These are phyloP conservation scores for Chrosomus eos DNA, from an alignment of 2,797 vertebrate genomes.

Conservation along the genomic window DNA sequence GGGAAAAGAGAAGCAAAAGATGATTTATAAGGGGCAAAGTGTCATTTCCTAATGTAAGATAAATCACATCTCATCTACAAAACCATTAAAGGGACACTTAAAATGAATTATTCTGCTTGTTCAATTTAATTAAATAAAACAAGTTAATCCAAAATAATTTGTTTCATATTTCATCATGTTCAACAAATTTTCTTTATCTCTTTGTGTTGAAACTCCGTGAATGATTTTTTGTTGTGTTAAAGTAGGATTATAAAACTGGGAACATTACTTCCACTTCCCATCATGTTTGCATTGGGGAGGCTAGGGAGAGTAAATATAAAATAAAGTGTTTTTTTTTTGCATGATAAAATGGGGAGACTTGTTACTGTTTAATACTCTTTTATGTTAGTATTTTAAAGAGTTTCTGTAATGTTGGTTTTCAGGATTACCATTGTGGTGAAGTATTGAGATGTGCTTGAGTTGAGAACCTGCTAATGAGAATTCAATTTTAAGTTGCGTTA, in stretches of 20 bases:
- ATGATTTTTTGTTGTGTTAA: neutral
- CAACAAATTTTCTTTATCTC: neutral
- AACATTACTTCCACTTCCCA: neutral
- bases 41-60: neutral
- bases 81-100: neutral
- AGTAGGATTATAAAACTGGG: neutral
- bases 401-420: neutral
- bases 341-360: neutral
- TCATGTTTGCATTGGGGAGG: neutral
- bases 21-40: neutral
- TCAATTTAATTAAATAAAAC: neutral
- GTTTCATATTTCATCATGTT: neutral
- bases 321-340: too few relatives aligned
- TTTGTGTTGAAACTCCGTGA: neutral
- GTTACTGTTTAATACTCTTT: neutral
- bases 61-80: neutral
- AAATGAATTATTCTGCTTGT: neutral
- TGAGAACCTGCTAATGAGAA: neutral
- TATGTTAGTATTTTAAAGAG: neutral
- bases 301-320: neutral
- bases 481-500: neutral
- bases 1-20: neutral
- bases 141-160: neutral
- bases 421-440: neutral
- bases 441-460: neutral